These are phyloP conservation scores for Scaptodrosophila latifasciaeformis DNA, from an alignment of 2,888 invertebrate species.

Conservation along the genomic window DNA sequence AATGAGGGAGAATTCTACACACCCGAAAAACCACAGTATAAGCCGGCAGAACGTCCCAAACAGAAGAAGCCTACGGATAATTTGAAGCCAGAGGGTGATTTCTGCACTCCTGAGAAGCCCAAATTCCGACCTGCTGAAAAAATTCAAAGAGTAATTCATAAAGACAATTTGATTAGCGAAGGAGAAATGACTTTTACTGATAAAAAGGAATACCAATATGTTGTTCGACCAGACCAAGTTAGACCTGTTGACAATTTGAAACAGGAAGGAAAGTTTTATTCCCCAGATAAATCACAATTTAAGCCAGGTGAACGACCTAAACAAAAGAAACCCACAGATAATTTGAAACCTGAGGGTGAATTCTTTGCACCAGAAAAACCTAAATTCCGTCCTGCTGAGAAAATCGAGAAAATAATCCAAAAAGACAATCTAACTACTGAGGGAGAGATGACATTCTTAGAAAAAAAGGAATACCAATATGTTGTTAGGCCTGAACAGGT, in stretches of 20 bases:
- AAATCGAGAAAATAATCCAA: slow-evolving; percentile 76
- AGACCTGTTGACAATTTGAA: slow-evolving; percentile 77
- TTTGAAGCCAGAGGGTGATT: slow-evolving; percentile 73
- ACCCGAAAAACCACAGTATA: slow-evolving; percentile 74
- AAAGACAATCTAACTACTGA: slow-evolving; percentile 76
- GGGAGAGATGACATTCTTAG: slow-evolving; percentile 67
- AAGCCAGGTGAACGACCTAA: slow-evolving; percentile 76
- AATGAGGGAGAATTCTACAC: slow-evolving; percentile 75
- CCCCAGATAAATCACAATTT: slow-evolving; percentile 75
- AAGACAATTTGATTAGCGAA: slow-evolving; percentile 76
- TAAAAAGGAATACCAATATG: slow-evolving; percentile 75
- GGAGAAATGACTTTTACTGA: slow-evolving; percentile 72
- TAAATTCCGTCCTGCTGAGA: slow-evolving; percentile 75
- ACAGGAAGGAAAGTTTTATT: slow-evolving; percentile 78
- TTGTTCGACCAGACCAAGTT: slow-evolving; percentile 60
- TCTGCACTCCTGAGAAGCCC: slow-evolving; percentile 75
- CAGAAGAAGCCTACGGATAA: slow-evolving; percentile 76
- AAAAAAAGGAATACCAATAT: slow-evolving; percentile 69
- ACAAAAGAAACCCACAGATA: slow-evolving; percentile 76
- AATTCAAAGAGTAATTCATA: slow-evolving; percentile 76
- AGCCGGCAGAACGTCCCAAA: slow-evolving; percentile 60
- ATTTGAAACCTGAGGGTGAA: slow-evolving; percentile 78
- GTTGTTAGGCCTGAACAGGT: slow-evolving; percentile 63
- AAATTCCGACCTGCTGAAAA: slow-evolving; percentile 69
- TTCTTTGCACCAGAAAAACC: slow-evolving; percentile 76